Percentiles rank a stretch among this genome's conserved stretches.
These are phyloP conservation scores for Xestoiulus laeticollis DNA, from an alignment of 2,888 invertebrate genomes.

Conservation along the genomic window DNA sequence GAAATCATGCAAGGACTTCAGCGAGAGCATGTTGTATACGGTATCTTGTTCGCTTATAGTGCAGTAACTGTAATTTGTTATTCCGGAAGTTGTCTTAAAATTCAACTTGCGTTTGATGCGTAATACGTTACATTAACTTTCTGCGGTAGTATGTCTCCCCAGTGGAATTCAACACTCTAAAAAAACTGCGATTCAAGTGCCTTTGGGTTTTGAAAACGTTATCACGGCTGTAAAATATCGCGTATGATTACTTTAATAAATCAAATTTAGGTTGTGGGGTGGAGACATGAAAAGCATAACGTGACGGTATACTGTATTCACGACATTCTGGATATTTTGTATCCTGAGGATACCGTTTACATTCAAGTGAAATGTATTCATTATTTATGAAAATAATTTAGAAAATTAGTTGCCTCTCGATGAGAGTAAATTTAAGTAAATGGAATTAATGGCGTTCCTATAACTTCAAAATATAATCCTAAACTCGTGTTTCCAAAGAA, in stretches of 20 bases:
- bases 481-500: neutral
- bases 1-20: neutral
- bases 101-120: neutral
- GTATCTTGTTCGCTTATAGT: neutral
- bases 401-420: neutral
- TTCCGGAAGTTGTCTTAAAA: slow-evolving; percentile 31
- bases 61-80: neutral
- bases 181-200: neutral
- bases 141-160: neutral
- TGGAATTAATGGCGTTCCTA: neutral
- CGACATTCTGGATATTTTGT: neutral
- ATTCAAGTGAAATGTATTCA: neutral
- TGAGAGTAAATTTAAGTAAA: neutral
- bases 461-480: neutral
- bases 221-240: neutral
- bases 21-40: neutral
- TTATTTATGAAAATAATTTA: neutral
- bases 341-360: neutral
- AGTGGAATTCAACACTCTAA: neutral
- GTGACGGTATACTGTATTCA: neutral
- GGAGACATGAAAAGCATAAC: neutral
- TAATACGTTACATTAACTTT: neutral
- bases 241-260: neutral
- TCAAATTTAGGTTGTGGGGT: neutral
- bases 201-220: neutral